phyloP scores from a whole-genome alignment of 2,797 vertebrate genomes.

The Silurus lanzhouensis region DNA sequence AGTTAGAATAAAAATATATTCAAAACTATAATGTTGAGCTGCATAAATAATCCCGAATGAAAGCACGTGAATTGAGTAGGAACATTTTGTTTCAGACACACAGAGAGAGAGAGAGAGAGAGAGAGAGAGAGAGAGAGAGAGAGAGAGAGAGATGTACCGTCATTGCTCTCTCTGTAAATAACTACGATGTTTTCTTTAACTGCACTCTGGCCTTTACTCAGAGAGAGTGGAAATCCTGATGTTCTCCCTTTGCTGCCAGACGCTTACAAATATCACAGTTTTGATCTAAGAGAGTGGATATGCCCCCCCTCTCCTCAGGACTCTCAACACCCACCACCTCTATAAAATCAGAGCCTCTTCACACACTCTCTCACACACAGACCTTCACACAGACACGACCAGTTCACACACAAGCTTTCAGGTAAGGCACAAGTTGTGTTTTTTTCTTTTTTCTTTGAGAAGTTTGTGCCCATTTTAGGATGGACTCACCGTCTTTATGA shows the following conservation, averaged over 20 bases:
- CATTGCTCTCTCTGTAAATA: constrained; percentile 27
- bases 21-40: too few species aligned
- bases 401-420: not conserved
- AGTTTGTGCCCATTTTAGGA: not conserved
- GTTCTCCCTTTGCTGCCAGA: constrained; percentile 46
- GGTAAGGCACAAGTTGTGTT: not conserved
- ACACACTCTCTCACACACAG: not conserved
- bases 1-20: not conserved
- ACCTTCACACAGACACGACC: not conserved
- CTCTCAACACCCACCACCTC: constrained; percentile 39
- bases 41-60: not conserved
- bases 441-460: not conserved
- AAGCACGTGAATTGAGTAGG: not conserved
- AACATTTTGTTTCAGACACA: constrained; percentile 18
- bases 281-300: constrained; percentile 54
- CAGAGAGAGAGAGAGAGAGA: not conserved
- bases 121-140: not conserved
- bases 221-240: constrained; percentile 33
- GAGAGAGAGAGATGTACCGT: not conserved
- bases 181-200: constrained; percentile 62
- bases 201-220: constrained; percentile 63
- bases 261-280: constrained; percentile 67
- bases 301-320: constrained; percentile 16
- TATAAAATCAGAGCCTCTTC: constrained; percentile 64
- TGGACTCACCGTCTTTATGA: not conserved